Conservation (phyloP, 2,888 invertebrate genomes). For the Pristionchus japonicus region DNA sequence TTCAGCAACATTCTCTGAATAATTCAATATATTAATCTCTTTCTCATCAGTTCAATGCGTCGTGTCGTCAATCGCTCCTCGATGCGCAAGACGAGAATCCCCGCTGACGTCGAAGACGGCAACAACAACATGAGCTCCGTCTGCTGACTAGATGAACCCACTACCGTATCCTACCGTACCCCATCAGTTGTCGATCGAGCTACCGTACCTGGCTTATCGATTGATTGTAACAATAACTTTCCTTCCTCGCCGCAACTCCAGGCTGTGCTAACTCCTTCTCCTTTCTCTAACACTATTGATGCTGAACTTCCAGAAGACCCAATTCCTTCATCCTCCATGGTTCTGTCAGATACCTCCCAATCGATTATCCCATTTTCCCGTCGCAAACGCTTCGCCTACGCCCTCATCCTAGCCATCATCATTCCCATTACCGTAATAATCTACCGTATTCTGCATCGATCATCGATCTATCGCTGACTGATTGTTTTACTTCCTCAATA, state of each 20-base stretch:
- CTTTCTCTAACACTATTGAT: too few relatives aligned
- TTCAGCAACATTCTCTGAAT: too few relatives aligned
- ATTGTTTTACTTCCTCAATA: background rate
- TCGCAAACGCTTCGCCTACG: background rate
- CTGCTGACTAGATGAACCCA: background rate
- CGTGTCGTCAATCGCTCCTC: slow-evolving; percentile 30
- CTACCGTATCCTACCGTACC: too few relatives aligned
- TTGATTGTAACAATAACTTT: background rate
- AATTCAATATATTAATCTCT: background rate
- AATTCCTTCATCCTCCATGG: background rate
- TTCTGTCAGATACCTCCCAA: background rate
- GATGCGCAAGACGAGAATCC: background rate
- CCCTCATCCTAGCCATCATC: background rate
- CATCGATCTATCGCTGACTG: background rate
- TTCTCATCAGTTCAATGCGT: slow-evolving; percentile 25
- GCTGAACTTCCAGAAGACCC: background rate
- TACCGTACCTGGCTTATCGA: background rate
- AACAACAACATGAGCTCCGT: slow-evolving; percentile 43
- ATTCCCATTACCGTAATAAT: slow-evolving; percentile 44
- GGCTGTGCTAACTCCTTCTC: background rate
- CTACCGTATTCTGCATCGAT: slow-evolving; percentile 43
- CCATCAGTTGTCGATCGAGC: background rate
- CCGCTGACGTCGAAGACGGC: slow-evolving; percentile 10
- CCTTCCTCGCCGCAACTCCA: background rate
- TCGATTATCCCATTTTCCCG: slow-evolving; percentile 8